These are phyloP conservation scores for Cosmia pyralina DNA, from an alignment of 2,888 invertebrate species.

Conservation along the genomic window DNA sequence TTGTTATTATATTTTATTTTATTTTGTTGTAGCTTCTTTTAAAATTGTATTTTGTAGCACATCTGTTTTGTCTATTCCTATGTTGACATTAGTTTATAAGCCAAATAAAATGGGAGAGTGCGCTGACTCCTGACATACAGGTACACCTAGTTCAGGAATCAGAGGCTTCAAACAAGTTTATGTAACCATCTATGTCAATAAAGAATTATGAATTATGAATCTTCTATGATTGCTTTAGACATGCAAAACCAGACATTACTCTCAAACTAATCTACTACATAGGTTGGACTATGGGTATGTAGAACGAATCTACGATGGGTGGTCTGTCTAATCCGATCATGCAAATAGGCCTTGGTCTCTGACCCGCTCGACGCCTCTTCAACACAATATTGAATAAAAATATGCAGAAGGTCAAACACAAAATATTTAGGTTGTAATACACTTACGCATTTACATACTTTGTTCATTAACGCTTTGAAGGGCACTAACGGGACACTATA, in stretches of 20 bases:
- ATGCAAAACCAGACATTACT: constrained; percentile 5
- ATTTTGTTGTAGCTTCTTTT: too few species aligned
- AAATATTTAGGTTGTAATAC: not conserved
- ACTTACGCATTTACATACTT: not conserved
- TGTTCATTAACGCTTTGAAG: not conserved
- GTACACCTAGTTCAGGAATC: too few species aligned
- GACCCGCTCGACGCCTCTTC: constrained; percentile 50
- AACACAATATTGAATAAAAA: not conserved
- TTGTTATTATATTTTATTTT: too few species aligned
- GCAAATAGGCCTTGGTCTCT: constrained; percentile 61
- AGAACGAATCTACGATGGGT: constrained; percentile 45
- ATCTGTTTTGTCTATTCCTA: too few species aligned
- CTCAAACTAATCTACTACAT: not conserved
- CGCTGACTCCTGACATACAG: too few species aligned
- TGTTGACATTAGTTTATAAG: too few species aligned
- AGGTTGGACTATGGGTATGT: not conserved
- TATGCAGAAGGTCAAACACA: constrained; percentile 15
- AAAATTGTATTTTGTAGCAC: too few species aligned
- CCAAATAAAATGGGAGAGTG: too few species aligned
- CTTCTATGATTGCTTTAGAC: not conserved
- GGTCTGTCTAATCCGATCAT: constrained; percentile 60
- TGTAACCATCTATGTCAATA: too few species aligned
- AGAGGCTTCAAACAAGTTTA: too few species aligned
- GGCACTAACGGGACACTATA: too few species aligned
- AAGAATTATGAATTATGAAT: too few species aligned